Evolutionary conservation across 1,140 invertebrate species (phyloP).

Genomic region (Capitella teleta): DNA sequence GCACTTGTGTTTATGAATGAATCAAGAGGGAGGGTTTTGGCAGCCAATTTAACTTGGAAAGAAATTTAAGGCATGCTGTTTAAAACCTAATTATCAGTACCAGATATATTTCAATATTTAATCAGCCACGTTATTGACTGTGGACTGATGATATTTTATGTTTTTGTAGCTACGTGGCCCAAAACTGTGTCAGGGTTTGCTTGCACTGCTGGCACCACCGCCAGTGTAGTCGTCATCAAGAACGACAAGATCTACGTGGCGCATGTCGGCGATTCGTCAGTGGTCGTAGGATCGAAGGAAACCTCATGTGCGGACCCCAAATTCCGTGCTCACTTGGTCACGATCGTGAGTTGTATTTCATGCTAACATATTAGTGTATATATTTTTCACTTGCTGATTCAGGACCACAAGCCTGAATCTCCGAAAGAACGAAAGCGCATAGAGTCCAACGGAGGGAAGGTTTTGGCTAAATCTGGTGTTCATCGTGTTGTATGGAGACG

Average conservation of each 20-base stretch:
- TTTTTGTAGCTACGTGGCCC: too few relatives aligned
- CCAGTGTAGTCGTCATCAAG: slow-evolving; percentile 86
- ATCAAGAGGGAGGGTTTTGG: too few relatives aligned
- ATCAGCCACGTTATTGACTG: too few relatives aligned
- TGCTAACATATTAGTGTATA: neutral
- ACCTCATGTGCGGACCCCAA: neutral
- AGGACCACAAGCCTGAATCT: slow-evolving; percentile 90
- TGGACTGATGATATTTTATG: too few relatives aligned
- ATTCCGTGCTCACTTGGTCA: neutral
- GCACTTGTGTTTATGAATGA: too few relatives aligned
- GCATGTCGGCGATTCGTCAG: slow-evolving; percentile 93
- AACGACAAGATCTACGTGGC: slow-evolving; percentile 91
- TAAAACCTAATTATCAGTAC: too few relatives aligned
- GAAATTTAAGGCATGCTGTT: too few relatives aligned
- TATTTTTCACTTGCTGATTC: neutral
- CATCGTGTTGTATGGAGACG: slow-evolving; percentile 94
- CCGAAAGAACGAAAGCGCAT: slow-evolving; percentile 75
- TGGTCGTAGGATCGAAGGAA: slow-evolving; percentile 60
- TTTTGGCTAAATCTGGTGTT: slow-evolving; percentile 72
- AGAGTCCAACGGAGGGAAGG: slow-evolving; percentile 68
- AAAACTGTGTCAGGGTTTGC: slow-evolving; percentile 82
- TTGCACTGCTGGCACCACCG: slow-evolving; percentile 92
- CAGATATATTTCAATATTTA: too few relatives aligned
- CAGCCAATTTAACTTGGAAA: too few relatives aligned
- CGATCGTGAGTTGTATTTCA: slow-evolving; percentile 5